Base-by-base conservation (phyloP, 2,888 invertebrate genomes). In the Cataglyphis albicans region DNA sequence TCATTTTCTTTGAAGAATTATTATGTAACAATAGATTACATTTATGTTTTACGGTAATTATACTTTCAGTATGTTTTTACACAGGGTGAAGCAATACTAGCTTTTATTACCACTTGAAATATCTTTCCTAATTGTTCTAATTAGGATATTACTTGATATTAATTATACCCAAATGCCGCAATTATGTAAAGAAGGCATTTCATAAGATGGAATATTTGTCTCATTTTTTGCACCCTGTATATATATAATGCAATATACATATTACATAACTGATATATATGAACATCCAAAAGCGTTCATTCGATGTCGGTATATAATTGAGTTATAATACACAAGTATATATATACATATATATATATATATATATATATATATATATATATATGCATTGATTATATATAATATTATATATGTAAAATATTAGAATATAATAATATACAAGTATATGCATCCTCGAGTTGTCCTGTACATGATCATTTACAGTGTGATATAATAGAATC, bases 1-100 rank as follows among this genome's bases (percentile, higher is more conserved):
- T 92, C 92, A 92, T 93, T 94, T 93, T 89, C 91, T 92, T 90
- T 93, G 88, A 91, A 92, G 90, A 92, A 92, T 93, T 91, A 91
- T 92, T 89, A 90, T 92, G 90, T 93, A 94, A 93, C 93, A 93
- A 92, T 93, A 92, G 85, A 87, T 90, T 93, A 93, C 91, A 91
- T 90, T 92, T 91, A 90, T 91, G 91, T 90, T 84, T 91, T 87
- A 88, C 84, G 70, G 84, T 89, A 88, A 88, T 32, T 32, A 91
- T 93, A 93, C 93, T 93, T 93, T 93, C 93, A 92, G 85, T 90
- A 86, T 85, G 86, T 90, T 82, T 87, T 85, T 83, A 76, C 73
- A 70, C 87, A 86, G 78, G 57, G 41, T 68, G 80, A 80, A 73
- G 63, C 74, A 86, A 76, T 67, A 76, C n/a, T 67, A 52, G 48